phyloP scores from a whole-genome alignment of 2,113 vertebrate genomes.

The Pterocles orientalis region DNA sequence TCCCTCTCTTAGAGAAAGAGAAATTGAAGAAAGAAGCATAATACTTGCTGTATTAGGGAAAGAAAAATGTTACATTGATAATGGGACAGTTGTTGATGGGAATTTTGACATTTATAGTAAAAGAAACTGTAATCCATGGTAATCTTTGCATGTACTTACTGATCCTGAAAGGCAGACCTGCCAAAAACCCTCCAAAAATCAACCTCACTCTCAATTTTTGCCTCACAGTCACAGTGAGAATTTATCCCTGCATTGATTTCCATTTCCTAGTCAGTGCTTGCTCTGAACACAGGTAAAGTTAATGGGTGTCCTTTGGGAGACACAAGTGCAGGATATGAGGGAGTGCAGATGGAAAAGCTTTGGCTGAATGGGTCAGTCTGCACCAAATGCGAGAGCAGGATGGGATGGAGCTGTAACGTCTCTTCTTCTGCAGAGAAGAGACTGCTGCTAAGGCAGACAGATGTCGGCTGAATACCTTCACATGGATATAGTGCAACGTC shows the following conservation, averaged over 20 bases:
- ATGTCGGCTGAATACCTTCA: background rate
- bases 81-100: background rate
- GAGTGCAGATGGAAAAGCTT: background rate
- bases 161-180: background rate
- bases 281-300: background rate
- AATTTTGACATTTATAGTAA: background rate
- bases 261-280: background rate
- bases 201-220: background rate
- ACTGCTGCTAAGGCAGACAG: background rate
- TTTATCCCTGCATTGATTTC: background rate
- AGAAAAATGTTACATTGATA: background rate
- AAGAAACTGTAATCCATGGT: background rate
- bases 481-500: conserved; percentile 26
- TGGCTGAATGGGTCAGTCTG: background rate
- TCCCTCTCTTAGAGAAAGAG: background rate
- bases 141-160: background rate
- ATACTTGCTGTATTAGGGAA: background rate
- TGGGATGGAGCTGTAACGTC: background rate
- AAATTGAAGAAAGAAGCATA: background rate
- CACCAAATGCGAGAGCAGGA: background rate
- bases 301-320: background rate
- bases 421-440: background rate
- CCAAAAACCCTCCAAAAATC: conserved; percentile 3
- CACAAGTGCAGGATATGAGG: background rate
- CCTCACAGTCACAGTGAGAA: background rate